Base-by-base conservation (phyloP, 2,113 vertebrate genomes). In the Rallus limicola region DNA sequence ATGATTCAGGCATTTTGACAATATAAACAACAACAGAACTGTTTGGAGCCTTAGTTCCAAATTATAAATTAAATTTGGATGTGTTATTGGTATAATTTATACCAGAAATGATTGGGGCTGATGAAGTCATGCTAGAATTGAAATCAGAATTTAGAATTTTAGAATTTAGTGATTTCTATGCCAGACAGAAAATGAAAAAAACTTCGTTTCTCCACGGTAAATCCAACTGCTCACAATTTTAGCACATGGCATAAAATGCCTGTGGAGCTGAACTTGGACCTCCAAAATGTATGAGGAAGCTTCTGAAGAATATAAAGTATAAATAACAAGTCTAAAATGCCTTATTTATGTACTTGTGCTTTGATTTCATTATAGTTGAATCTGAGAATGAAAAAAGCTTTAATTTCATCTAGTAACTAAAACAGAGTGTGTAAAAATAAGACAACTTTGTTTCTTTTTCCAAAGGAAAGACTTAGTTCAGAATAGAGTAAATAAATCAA, bases 371-470 rank as follows among this genome's bases (percentile, higher is more conserved):
- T 90, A 10, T 60, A 36, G 10, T 76, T 84, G 24, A 19, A 53
- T 95, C 94, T 88, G 24, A 84, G 33, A 81, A 14, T 87, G 52
- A 86, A 53, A 82, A 72, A 91, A 88, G 53, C 53, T 94, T 91
- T 10, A 20, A 31, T 90, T 94, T 94, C 33, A n/a, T 58, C 31
- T 60, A 80, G 38, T 38, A 91, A 81, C 25, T 74, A 75, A 94
- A 94, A 75, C 74, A 76, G 90, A 83, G 5, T 33, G 28, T 84
- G n/a, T 40, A 40, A 85, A 92, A 92, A 71, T 44, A 50, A 5
- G 3, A 11, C 11, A 70, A 76, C 50, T 67, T 67, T 82, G 23
- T 71, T 85, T 92, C 76, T 82, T 86, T 95, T 82, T 80, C 34
- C 40, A 40, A 77, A 81, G 29, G 42, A 74, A 90, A 81, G 15